These are phyloP conservation scores for Peromyscus eremicus DNA, from an alignment of 2,797 vertebrate species.

Conservation along the genomic window DNA sequence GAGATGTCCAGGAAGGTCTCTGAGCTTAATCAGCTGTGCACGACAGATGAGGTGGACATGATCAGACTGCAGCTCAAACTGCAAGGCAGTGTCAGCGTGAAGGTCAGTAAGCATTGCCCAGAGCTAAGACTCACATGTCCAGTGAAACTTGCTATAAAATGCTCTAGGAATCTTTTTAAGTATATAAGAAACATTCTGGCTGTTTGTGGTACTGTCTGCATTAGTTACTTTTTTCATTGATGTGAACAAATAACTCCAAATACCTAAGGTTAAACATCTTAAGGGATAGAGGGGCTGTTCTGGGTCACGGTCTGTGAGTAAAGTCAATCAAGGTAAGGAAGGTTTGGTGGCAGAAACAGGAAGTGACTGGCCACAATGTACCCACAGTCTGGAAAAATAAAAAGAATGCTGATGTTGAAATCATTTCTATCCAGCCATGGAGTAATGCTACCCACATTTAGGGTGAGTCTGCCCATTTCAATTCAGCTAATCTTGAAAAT, in stretches of 20 bases:
- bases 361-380: not conserved
- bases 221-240: not conserved
- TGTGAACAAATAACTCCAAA: not conserved
- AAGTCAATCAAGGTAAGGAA: not conserved
- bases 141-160: fast-evolving
- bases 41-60: conserved; percentile 98
- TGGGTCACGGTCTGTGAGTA: not conserved
- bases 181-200: not conserved
- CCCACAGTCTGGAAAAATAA: not conserved
- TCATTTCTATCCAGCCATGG: not conserved
- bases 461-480: not conserved
- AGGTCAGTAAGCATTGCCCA: conserved; percentile 87
- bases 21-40: conserved; percentile 97
- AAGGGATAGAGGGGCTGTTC: not conserved
- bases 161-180: not conserved
- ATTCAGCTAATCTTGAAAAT: not conserved
- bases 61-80: conserved; percentile 98
- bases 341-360: not conserved
- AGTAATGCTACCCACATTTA: not conserved
- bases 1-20: conserved; percentile 99
- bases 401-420: not conserved
- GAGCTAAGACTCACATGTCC: fast-evolving
- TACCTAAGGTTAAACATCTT: not conserved
- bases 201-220: not conserved
- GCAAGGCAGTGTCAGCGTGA: conserved; percentile 98